Evolutionary conservation across 2,113 vertebrate species (phyloP).

Genomic region (Thermophis baileyi): DNA sequence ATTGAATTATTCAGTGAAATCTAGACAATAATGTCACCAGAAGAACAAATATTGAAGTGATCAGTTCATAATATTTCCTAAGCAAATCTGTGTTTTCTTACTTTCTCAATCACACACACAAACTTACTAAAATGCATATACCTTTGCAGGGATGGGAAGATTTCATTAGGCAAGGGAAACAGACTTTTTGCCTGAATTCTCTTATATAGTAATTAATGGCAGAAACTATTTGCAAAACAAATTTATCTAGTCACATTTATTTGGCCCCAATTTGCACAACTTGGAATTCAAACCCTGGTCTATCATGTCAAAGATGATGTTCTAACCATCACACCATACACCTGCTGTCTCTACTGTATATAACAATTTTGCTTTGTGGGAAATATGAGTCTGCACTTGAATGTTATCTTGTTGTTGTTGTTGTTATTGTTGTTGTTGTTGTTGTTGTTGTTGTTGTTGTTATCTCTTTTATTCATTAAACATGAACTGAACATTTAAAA

Average conservation of each 20-base stretch:
- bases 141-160: neutral
- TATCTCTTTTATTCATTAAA: too few relatives aligned
- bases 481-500: too few relatives aligned
- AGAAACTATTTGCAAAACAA: too few relatives aligned
- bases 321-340: neutral
- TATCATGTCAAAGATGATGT: neutral
- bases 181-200: neutral
- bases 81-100: constrained; percentile 23
- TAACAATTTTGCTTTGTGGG: neutral
- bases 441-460: too few relatives aligned
- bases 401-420: too few relatives aligned
- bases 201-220: neutral
- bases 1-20: constrained; percentile 58
- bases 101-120: neutral
- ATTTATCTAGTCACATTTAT: neutral
- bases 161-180: constrained; percentile 26
- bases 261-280: neutral
- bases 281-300: neutral
- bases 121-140: neutral
- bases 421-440: too few relatives aligned
- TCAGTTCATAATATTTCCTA: constrained; percentile 42
- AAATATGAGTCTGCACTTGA: neutral
- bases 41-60: constrained; percentile 30
- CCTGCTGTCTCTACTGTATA: neutral
- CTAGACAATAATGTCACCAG: constrained; percentile 40